These are phyloP conservation scores for Danio tinwini DNA, from an alignment of 2,797 vertebrate genomes.

Conservation along the genomic window DNA sequence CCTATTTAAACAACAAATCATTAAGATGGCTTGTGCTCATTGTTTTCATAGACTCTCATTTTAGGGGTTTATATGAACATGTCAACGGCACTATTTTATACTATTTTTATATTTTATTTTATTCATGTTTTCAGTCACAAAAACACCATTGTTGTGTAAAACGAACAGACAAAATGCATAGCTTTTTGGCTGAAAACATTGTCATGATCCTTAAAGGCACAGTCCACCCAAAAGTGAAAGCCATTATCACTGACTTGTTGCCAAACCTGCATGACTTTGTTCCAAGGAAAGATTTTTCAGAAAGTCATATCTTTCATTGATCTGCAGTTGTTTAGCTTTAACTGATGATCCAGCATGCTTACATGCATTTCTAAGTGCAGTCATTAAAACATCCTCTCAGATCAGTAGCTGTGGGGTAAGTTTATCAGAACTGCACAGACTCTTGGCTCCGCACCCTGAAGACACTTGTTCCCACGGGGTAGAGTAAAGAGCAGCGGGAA, in stretches of 20 bases:
- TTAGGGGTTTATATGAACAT: too few relatives aligned
- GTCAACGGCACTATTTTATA: too few relatives aligned
- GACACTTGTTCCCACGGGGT: conserved; percentile 37
- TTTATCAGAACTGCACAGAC: conserved; percentile 27
- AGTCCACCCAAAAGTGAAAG: not conserved
- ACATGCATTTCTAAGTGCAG: not conserved
- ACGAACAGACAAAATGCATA: too few relatives aligned
- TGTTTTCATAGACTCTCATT: too few relatives aligned
- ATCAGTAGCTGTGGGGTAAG: conserved; percentile 18
- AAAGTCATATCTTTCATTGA: too few relatives aligned
- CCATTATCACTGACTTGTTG: not conserved
- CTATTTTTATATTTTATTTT: too few relatives aligned
- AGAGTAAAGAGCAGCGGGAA: conserved; percentile 34
- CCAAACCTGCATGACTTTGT: not conserved
- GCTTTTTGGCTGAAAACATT: too few relatives aligned
- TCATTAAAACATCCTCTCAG: not conserved
- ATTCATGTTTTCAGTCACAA: too few relatives aligned
- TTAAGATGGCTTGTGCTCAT: too few relatives aligned
- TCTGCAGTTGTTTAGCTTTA: not conserved
- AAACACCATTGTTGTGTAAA: too few relatives aligned
- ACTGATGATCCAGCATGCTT: not conserved
- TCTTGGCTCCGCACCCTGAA: not conserved
- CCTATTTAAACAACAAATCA: too few relatives aligned
- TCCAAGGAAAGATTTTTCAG: not conserved
- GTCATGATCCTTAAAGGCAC: not conserved